Percentiles rank a stretch among this genome's conserved stretches.
Conservation (phyloP, 2,113 vertebrate genomes). For the Oncorhynchus gorbuscha region DNA sequence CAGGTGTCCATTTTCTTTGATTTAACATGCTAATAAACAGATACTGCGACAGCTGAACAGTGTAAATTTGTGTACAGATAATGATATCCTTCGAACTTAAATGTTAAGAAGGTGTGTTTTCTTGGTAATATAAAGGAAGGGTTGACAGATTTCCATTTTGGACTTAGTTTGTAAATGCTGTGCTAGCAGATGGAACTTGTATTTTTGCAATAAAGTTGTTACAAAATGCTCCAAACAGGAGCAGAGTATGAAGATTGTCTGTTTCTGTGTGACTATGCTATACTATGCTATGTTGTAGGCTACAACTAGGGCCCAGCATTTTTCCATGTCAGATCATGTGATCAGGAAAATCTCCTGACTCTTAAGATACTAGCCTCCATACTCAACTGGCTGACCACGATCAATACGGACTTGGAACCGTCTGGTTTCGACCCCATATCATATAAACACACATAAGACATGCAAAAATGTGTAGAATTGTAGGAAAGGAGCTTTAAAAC, state of each 20-base stretch:
- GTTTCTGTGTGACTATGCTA: neutral
- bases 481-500: no score
- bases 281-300: neutral
- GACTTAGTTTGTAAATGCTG: conserved; percentile 55
- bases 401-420: no score
- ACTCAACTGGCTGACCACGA: no score
- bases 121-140: conserved; percentile 15
- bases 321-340: no score
- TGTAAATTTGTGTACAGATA: conserved; percentile 46
- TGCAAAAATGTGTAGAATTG: no score
- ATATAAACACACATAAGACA: no score
- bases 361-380: no score
- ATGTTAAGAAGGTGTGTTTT: conserved; percentile 21
- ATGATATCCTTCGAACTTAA: conserved; percentile 34
- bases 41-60: conserved; percentile 30
- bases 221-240: conserved; percentile 45
- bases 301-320: no score
- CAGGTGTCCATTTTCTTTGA: conserved; percentile 11
- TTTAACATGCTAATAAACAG: neutral
- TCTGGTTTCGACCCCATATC: no score
- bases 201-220: conserved; percentile 71
- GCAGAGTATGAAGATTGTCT: conserved; percentile 18
- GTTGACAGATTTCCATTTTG: conserved; percentile 16
- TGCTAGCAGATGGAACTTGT: conserved; percentile 57
- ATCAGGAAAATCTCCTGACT: no score